phyloP scores from a whole-genome alignment of 2,113 vertebrate species.

The Cephalopholis sonnerati region DNA sequence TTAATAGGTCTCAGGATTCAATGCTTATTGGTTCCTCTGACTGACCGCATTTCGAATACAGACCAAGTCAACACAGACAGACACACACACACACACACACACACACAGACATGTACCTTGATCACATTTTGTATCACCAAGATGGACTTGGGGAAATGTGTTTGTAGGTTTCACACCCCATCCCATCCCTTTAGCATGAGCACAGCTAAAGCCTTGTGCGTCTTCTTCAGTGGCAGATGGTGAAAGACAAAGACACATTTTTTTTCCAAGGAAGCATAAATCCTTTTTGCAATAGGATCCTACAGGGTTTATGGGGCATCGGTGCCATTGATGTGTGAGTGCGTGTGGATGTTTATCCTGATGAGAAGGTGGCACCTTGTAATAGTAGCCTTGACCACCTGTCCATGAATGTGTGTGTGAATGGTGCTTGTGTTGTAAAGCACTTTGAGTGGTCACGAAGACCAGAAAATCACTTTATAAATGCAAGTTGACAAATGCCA shows the following conservation, averaged over 20 bases:
- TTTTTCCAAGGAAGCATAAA: neutral
- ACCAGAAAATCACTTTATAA: too few species aligned
- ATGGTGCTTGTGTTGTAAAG: too few species aligned
- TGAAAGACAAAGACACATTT: constrained; percentile 26
- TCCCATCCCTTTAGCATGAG: neutral
- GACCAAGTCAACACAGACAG: neutral
- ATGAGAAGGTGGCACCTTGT: too few species aligned
- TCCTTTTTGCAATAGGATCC: neutral
- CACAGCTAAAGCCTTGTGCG: neutral
- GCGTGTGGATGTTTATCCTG: too few species aligned
- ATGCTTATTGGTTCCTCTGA: neutral
- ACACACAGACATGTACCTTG: neutral
- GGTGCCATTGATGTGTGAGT: too few species aligned
- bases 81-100: neutral
- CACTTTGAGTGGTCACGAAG: too few species aligned
- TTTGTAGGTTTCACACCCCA: neutral
- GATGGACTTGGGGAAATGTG: neutral
- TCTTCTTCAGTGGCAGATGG: constrained; percentile 28
- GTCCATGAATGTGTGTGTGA: too few species aligned
- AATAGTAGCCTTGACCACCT: too few species aligned
- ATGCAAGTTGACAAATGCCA: too few species aligned
- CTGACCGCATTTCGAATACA: neutral
- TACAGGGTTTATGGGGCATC: neutral
- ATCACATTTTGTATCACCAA: neutral
- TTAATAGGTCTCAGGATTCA: constrained; percentile 14